Evolutionary conservation across 2,888 invertebrate genomes (phyloP).

Genomic region (Drosophila borealis): DNA sequence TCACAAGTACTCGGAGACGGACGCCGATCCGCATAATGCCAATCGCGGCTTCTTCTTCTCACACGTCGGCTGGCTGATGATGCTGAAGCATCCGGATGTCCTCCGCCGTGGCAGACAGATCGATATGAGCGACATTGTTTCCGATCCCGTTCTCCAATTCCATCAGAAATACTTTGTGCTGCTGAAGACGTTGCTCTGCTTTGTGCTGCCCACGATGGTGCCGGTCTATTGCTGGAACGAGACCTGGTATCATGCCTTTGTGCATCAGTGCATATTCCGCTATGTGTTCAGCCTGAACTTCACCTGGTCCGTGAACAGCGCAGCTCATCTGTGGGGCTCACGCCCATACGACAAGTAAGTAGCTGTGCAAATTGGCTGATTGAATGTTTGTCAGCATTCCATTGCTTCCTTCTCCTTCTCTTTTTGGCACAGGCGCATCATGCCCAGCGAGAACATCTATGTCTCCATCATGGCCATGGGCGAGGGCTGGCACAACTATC

Average conservation of each 20-base stretch:
- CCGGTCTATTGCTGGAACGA: conserved; percentile 91
- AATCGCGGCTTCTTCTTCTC: conserved; percentile 95
- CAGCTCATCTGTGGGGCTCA: conserved; percentile 92
- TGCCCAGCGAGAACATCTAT: conserved; percentile 90
- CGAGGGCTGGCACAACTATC: conserved; percentile 98
- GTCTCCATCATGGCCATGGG: conserved; percentile 91
- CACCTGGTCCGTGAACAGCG: conserved; percentile 96
- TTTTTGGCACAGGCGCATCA: conserved; percentile 87
- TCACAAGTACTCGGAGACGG: conserved; percentile 93
- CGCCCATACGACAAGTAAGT: conserved; percentile 90
- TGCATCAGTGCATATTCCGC: conserved; percentile 89
- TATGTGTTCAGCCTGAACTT: conserved; percentile 91
- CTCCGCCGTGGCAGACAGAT: conserved; percentile 90
- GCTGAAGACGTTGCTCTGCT: conserved; percentile 89
- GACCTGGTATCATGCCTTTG: conserved; percentile 88
- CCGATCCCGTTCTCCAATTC: conserved; percentile 91
- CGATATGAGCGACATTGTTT: conserved; percentile 92
- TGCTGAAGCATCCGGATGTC: conserved; percentile 95
- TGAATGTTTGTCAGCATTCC: conserved; percentile 8
- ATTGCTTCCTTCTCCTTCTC: conserved; percentile 70
- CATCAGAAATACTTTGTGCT: conserved; percentile 90
- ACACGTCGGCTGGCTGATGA: conserved; percentile 96
- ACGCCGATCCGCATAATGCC: conserved; percentile 93
- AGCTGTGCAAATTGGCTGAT: background rate
- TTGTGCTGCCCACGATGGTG: conserved; percentile 89